Conservation (phyloP, 2,888 invertebrate genomes). For the Mamestra brassicae region DNA sequence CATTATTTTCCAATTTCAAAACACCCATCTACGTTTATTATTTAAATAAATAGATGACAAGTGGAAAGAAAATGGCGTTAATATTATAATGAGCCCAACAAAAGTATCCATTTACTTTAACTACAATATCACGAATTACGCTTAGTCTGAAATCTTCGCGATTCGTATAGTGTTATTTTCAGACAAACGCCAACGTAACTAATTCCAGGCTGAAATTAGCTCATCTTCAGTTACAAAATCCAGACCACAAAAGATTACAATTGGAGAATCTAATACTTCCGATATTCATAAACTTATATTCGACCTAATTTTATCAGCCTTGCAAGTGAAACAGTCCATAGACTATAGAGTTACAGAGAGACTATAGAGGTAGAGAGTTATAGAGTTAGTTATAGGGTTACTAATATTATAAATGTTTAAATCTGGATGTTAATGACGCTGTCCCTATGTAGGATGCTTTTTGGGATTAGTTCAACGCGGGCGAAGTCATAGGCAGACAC, state of each 20-base stretch:
- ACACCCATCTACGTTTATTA: no score
- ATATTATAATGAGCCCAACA: background rate
- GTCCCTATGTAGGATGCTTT: no score
- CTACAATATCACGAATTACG: background rate
- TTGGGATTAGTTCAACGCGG: no score
- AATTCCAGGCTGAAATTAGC: constrained; percentile 35
- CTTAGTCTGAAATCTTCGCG: background rate
- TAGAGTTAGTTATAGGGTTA: no score
- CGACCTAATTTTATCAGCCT: constrained; percentile 43
- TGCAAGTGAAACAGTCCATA: background rate
- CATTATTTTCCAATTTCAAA: no score
- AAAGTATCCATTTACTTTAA: background rate
- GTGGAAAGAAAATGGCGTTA: background rate
- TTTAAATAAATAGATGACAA: no score
- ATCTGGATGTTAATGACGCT: no score
- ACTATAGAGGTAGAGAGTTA: no score
- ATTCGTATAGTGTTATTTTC: constrained; percentile 19
- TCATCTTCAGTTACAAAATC: constrained; percentile 31
- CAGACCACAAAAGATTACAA: constrained; percentile 10
- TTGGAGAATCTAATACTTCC: constrained; percentile 7
- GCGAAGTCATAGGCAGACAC: no score
- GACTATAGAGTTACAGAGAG: no score
- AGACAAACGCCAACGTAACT: constrained; percentile 27
- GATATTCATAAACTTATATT: constrained; percentile 25
- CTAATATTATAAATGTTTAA: no score